These are phyloP conservation scores for Protosalanx chinensis DNA, from an alignment of 2,797 vertebrate species.

Conservation along the genomic window DNA sequence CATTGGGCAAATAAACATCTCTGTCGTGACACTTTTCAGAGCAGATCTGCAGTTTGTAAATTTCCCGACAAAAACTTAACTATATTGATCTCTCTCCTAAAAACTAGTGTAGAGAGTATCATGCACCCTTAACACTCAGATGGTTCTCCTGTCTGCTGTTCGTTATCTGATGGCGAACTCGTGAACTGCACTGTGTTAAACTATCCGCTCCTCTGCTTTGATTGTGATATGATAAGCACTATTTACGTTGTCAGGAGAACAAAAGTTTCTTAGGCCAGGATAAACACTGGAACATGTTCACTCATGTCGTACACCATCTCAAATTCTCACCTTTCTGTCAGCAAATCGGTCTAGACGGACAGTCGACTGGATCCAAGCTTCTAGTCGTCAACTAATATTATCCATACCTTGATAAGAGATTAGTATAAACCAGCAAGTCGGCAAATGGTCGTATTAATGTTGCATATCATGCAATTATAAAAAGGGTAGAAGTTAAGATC, in stretches of 20 bases:
- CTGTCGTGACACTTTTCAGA: background rate
- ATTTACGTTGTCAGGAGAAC: slow-evolving; percentile 51
- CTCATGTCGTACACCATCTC: slow-evolving; percentile 48
- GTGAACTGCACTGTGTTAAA: slow-evolving; percentile 43
- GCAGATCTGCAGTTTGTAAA: background rate
- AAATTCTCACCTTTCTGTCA: slow-evolving; percentile 28
- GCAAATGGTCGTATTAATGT: slow-evolving; percentile 47
- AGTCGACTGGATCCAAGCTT: background rate
- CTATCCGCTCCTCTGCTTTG: slow-evolving; percentile 42
- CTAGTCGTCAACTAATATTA: too few species aligned
- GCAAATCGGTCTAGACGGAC: background rate
- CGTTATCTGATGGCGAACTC: slow-evolving; percentile 50
- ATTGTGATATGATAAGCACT: slow-evolving; percentile 55
- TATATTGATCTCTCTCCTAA: background rate
- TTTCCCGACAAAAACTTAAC: too few species aligned
- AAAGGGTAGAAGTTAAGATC: background rate
- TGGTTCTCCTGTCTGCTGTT: slow-evolving; percentile 4
- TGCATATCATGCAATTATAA: slow-evolving; percentile 14
- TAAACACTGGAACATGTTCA: slow-evolving; percentile 43
- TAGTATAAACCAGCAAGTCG: slow-evolving; percentile 23
- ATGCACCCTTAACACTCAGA: slow-evolving; percentile 16
- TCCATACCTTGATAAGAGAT: too few species aligned
- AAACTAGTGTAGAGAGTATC: background rate
- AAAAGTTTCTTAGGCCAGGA: slow-evolving; percentile 39
- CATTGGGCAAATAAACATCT: background rate